These are phyloP conservation scores for Malthinus flaveolus DNA, from an alignment of 2,888 invertebrate genomes.

Conservation along the genomic window DNA sequence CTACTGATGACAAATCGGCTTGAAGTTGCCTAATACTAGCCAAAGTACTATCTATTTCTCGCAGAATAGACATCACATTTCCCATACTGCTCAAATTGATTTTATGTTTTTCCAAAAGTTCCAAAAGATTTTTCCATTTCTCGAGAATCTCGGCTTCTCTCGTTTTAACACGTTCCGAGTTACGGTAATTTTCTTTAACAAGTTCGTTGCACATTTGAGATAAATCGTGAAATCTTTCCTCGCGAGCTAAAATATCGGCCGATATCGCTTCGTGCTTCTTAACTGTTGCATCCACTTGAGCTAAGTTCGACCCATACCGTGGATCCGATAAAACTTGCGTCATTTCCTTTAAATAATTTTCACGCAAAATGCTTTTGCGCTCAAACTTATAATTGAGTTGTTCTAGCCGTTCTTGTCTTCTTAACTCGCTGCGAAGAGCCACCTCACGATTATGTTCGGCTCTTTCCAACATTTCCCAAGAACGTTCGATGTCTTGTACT, in stretches of 20 bases:
- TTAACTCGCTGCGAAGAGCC: constrained; percentile 85
- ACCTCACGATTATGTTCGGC: constrained; percentile 95
- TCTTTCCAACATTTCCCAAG: constrained; percentile 90
- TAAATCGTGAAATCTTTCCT: constrained; percentile 92
- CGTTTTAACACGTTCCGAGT: constrained; percentile 73
- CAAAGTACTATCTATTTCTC: constrained; percentile 90
- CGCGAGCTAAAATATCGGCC: constrained; percentile 91
- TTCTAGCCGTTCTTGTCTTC: constrained; percentile 90
- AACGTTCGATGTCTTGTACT: constrained; percentile 92
- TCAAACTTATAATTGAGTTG: constrained; percentile 96
- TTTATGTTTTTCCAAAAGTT: constrained; percentile 82
- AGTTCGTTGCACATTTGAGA: constrained; percentile 93
- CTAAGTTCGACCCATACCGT: constrained; percentile 84
- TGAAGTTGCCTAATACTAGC: constrained; percentile 84
- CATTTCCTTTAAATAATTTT: constrained; percentile 97
- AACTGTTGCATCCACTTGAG: constrained; percentile 94
- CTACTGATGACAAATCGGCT: constrained; percentile 74
- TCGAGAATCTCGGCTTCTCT: constrained; percentile 71
- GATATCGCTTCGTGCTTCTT: constrained; percentile 99
- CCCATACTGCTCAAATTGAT: constrained; percentile 77
- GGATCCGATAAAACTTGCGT: constrained; percentile 92
- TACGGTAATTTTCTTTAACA: constrained; percentile 89
- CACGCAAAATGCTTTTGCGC: constrained; percentile 90
- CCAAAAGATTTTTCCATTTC: constrained; percentile 86
- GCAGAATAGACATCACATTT: constrained; percentile 81